Evolutionary conservation across 92 coral and sea anemone species (phyloP).

Genomic region (Scolanthus callimorphus): DNA sequence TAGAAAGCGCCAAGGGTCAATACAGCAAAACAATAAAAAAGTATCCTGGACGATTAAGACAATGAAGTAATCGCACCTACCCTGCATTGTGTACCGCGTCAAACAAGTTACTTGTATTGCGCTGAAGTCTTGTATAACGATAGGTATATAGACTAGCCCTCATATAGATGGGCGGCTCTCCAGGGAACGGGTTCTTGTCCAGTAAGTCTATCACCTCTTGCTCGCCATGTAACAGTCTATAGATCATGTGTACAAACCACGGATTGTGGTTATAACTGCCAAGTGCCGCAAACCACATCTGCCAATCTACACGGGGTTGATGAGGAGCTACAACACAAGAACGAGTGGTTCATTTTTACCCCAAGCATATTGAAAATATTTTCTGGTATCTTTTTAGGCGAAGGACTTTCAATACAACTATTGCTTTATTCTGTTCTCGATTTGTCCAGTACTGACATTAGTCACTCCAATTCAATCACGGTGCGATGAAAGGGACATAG

Average conservation of each 20-base stretch:
- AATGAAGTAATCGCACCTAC: too few relatives aligned
- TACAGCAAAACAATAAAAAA: too few relatives aligned
- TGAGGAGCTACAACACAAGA: constrained; percentile 97
- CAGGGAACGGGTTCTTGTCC: constrained; percentile 75
- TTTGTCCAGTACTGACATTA: too few relatives aligned
- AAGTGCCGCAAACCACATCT: constrained; percentile 98
- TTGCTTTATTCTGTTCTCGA: too few relatives aligned
- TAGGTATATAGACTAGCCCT: constrained; percentile 79
- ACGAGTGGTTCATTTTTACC: too few relatives aligned
- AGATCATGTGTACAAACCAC: constrained; percentile 91
- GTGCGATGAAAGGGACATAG: too few relatives aligned
- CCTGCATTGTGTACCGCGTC: constrained; percentile 57
- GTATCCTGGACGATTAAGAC: too few relatives aligned
- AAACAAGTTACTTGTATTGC: constrained; percentile 43
- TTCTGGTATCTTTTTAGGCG: too few relatives aligned
- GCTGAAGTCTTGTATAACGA: constrained; percentile 69
- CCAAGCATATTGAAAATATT: too few relatives aligned
- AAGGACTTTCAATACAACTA: too few relatives aligned
- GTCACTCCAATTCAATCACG: too few relatives aligned
- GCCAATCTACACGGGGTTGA: constrained; percentile 99
- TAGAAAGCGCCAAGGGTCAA: too few relatives aligned
- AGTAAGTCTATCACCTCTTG: constrained; percentile 80
- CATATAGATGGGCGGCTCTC: constrained; percentile 72
- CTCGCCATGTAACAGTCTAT: constrained; percentile 75
- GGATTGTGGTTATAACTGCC: constrained; percentile 92